Percentiles rank a stretch among this genome's conserved stretches.
Conservation (phyloP, 2,113 vertebrate species). For the Macquaria ambigua region DNA sequence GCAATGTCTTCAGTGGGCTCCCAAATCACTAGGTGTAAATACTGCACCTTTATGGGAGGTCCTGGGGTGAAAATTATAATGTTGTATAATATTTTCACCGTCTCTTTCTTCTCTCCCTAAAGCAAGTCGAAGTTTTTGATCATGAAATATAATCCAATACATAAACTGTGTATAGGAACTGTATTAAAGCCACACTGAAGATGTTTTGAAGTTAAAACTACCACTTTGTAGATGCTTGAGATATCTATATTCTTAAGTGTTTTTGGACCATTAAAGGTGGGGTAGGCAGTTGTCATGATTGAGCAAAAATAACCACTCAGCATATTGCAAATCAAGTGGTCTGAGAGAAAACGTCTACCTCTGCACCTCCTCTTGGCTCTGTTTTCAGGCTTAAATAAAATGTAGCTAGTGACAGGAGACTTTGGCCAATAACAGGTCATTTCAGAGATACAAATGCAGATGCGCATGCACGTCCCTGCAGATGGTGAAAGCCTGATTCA, state of each 20-base stretch:
- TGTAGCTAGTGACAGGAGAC: too few relatives aligned
- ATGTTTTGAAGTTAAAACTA: background rate
- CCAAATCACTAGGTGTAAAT: background rate
- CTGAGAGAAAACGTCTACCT: too few relatives aligned
- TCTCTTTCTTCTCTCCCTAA: background rate
- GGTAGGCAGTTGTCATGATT: too few relatives aligned
- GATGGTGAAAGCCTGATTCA: too few relatives aligned
- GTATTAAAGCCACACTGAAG: background rate
- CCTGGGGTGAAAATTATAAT: background rate
- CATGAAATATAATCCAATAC: background rate
- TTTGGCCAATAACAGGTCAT: too few relatives aligned
- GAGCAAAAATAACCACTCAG: too few relatives aligned
- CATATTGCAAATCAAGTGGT: too few relatives aligned
- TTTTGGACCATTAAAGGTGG: background rate
- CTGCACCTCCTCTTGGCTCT: too few relatives aligned
- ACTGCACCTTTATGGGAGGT: background rate
- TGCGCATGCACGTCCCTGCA: too few relatives aligned
- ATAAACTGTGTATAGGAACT: background rate
- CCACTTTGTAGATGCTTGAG: background rate
- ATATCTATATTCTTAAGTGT: background rate
- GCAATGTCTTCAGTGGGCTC: conserved; percentile 1
- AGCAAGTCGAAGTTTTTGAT: background rate
- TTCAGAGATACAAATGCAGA: too few relatives aligned
- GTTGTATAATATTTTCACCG: background rate
- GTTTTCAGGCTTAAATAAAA: too few relatives aligned